Base-by-base conservation (phyloP, 1,140 invertebrate species). In the Schlechtendalia chinensis region DNA sequence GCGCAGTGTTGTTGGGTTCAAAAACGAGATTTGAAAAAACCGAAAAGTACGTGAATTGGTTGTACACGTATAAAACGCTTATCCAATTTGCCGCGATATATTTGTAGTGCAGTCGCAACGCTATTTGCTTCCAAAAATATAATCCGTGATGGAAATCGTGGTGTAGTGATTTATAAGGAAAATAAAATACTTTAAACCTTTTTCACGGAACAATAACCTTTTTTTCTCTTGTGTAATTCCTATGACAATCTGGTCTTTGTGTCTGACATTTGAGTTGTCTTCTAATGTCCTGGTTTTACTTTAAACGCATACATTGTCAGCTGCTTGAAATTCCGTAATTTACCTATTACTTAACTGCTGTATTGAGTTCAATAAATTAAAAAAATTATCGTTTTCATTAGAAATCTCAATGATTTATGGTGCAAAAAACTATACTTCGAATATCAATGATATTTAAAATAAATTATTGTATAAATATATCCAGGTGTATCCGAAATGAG, bases 41-140 rank as follows among this genome's bases (percentile, higher is more conserved):
- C 39, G 17, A 59, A 56, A 50, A 59, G 27, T n/a, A 61, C 19
- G 24, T 77, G 50, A 71, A 71, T 17, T 24, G 12, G 65, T n/a
- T n/a, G 17, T 5, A 65, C 10, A 24, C 39, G 12, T 17, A 22
- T 17, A 47, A 69, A 69, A 69, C n/a, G 65, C 1, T 69, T 50
- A 69, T 69, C 65, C 65, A 69, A 69, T 69, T 69, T 69, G 17
- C 19, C 39, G 45, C 39, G 45, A 17, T 50, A n/a, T 45, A 45
- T 67, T 45, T 39, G 14, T 67, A 27, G 45, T 22, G 16, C 47
- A 19, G 14, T 47, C 14, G 59, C 29, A n/a, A 5, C 17, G 6
- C 17, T 71, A 27, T 32, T 29, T n/a, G 24, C 27, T 53, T 8
- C 50, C 19, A 72, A 32, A 72, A 54, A 71, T 50, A 50, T 53